Evolutionary conservation across 2,888 invertebrate genomes (phyloP).

Genomic region (Drosophila formosana): DNA sequence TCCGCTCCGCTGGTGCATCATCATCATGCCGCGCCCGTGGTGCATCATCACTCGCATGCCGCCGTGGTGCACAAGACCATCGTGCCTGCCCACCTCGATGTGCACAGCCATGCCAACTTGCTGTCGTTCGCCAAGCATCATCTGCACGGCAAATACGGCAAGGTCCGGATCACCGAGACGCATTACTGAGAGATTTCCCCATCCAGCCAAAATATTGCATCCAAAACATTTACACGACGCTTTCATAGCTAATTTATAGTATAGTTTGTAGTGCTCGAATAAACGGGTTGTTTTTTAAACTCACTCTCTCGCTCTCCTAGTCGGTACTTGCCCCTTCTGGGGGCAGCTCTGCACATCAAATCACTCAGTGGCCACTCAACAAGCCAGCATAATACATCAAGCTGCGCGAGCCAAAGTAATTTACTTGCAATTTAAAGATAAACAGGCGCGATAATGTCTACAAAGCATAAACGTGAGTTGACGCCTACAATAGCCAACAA

Average conservation of each 20-base stretch:
- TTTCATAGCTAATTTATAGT: constrained; percentile 78
- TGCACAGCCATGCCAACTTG: constrained; percentile 73
- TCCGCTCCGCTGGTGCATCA: constrained; percentile 63
- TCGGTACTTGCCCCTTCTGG: background rate
- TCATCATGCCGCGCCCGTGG: constrained; percentile 68
- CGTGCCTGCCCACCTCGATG: constrained; percentile 78
- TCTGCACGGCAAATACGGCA: constrained; percentile 83
- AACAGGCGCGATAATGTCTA: constrained; percentile 82
- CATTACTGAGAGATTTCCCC: constrained; percentile 83
- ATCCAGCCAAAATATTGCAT: constrained; percentile 13
- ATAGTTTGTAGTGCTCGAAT: constrained; percentile 60
- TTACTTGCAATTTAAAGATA: constrained; percentile 82
- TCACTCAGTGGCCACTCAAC: constrained; percentile 75
- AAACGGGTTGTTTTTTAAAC: constrained; percentile 61
- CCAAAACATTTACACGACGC: constrained; percentile 47
- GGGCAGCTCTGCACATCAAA: constrained; percentile 59
- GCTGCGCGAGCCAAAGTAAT: constrained; percentile 76
- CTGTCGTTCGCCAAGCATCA: constrained; percentile 82
- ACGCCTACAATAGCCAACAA: constrained; percentile 76
- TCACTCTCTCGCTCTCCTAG: constrained; percentile 6
- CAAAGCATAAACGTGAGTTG: constrained; percentile 82
- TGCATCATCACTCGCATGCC: constrained; percentile 72
- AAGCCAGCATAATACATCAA: constrained; percentile 73
- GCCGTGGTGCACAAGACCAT: constrained; percentile 70
- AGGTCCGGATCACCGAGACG: constrained; percentile 83